Conservation (phyloP, 2,797 vertebrate species). For the Amphiprion clarkii region DNA sequence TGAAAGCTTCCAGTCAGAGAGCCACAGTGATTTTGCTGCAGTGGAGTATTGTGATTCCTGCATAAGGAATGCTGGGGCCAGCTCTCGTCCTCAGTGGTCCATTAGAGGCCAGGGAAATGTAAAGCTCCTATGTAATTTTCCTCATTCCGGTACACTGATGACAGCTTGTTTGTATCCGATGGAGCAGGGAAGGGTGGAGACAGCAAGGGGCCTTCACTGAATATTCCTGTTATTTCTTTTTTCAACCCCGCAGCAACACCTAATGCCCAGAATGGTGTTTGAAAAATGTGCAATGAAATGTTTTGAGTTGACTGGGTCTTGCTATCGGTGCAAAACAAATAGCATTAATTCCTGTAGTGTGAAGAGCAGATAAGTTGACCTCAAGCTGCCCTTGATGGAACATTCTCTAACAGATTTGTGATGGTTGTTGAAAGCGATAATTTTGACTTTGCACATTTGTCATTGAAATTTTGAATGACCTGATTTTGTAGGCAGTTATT, state of each 20-base stretch:
- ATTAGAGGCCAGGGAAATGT: background rate
- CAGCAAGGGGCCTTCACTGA: background rate
- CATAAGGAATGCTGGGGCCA: background rate
- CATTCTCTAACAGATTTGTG: background rate
- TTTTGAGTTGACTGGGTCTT: background rate
- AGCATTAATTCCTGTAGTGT: background rate
- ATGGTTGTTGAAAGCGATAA: background rate
- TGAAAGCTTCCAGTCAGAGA: too few species aligned
- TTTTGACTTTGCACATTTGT: background rate
- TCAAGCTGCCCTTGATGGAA: background rate
- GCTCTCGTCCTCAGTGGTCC: background rate
- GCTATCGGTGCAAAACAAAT: background rate
- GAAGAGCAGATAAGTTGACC: background rate
- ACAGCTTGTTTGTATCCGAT: background rate
- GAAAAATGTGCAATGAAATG: background rate
- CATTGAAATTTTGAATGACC: background rate
- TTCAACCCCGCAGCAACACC: too few species aligned
- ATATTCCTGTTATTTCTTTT: background rate
- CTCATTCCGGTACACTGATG: background rate
- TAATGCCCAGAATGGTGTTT: background rate
- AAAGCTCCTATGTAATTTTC: background rate
- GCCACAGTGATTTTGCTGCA: too few species aligned
- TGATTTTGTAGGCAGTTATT: background rate
- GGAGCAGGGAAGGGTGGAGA: constrained; percentile 13
- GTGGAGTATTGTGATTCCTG: too few species aligned